Conservation (phyloP, 1,140 invertebrate species). For the Protaetia brevitarsis region DNA sequence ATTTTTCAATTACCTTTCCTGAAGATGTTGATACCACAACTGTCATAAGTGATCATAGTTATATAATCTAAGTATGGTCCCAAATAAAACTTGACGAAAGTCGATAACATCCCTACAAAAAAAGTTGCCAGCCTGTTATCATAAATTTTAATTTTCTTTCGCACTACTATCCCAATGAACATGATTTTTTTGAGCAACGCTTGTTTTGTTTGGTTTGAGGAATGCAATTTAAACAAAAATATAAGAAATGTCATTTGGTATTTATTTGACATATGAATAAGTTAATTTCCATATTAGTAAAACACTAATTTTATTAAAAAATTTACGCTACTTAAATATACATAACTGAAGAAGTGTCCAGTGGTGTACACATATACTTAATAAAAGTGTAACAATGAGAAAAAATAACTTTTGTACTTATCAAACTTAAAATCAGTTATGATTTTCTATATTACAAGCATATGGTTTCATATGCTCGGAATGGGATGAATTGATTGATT, state of each 20-base stretch:
- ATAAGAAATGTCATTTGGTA: constrained; percentile 8
- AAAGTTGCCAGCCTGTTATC: no score
- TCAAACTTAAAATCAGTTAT: background rate
- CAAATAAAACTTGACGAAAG: no score
- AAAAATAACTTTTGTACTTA: background rate
- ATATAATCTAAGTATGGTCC: no score
- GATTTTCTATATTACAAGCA: constrained; percentile 1
- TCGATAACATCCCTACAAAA: no score
- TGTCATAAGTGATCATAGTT: no score
- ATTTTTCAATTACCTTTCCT: no score
- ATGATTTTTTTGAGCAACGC: no score
- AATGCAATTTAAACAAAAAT: background rate
- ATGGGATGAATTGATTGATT: constrained; percentile 4
- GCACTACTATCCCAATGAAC: no score
- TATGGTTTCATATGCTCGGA: background rate
- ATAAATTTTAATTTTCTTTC: no score
- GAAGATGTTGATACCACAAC: no score
- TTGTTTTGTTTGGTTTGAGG: background rate
- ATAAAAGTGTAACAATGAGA: background rate
- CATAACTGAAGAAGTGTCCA: constrained; percentile 2
- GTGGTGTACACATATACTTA: background rate
- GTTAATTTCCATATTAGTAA: constrained; percentile 7
- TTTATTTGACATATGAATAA: constrained; percentile 6
- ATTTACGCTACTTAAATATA: constrained; percentile 5
- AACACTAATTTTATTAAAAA: background rate